Percentiles rank a stretch among this genome's conserved stretches.
These are phyloP conservation scores for Tichodroma muraria DNA, from an alignment of 2,113 vertebrate genomes.

Conservation along the genomic window DNA sequence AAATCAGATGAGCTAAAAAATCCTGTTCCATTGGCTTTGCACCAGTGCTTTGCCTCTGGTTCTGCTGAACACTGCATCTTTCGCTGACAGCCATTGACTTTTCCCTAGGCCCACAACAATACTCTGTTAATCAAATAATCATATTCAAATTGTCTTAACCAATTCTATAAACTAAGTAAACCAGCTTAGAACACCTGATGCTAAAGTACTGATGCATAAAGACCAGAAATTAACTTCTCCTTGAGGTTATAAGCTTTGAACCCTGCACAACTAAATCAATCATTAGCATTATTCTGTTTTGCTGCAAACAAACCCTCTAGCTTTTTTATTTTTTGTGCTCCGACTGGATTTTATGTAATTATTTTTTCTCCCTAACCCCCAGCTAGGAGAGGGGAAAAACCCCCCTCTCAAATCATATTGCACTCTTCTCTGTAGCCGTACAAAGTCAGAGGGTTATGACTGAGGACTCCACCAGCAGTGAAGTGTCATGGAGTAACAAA, in stretches of 20 bases:
- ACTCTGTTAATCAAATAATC: not conserved
- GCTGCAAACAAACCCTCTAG: not conserved
- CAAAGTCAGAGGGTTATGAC: not conserved
- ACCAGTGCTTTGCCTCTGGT: not conserved
- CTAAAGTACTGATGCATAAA: not conserved
- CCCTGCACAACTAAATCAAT: not conserved
- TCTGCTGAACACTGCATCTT: not conserved
- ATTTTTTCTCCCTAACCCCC: not conserved
- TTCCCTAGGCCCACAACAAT: not conserved
- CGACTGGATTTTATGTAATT: not conserved
- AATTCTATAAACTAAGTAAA: not conserved
- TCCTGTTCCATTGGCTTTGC: not conserved
- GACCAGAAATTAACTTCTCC: not conserved
- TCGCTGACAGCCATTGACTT: not conserved
- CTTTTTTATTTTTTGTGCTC: not conserved
- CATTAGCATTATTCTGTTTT: not conserved
- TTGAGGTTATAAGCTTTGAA: not conserved
- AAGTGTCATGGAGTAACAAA: not conserved
- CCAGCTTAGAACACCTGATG: not conserved
- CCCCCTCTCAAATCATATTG: accelerated
- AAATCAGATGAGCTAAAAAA: slow-evolving; percentile 30
- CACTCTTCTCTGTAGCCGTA: not conserved
- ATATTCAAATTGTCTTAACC: not conserved
- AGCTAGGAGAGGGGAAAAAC: not conserved
- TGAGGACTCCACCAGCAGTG: not conserved